Conservation (phyloP, 2,797 vertebrate genomes). For the Phrynocephalus vlangalii region DNA sequence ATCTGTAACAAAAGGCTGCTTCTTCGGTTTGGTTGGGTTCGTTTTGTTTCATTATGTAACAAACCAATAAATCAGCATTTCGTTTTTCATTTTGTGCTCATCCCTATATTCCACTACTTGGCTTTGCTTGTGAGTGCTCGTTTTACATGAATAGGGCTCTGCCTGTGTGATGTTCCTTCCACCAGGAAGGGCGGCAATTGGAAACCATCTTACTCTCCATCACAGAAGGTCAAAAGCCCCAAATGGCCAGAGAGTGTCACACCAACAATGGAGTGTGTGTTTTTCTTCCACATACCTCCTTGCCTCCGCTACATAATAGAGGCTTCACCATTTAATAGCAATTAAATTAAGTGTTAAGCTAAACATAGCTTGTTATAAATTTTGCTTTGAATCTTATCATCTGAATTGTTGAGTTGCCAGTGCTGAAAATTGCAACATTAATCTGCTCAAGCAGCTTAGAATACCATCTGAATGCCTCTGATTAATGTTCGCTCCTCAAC, state of each 20-base stretch:
- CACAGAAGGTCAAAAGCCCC: not conserved
- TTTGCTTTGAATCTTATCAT: constrained; percentile 13
- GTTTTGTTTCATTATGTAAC: no score
- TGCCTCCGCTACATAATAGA: not conserved
- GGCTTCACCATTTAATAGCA: constrained; percentile 25
- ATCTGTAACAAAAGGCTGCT: no score
- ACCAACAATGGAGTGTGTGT: not conserved
- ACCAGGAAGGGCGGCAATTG: not conserved
- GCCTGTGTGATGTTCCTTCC: not conserved
- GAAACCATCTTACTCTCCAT: not conserved
- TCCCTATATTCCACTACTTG: no score
- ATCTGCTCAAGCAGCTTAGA: constrained; percentile 45
- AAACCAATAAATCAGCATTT: no score
- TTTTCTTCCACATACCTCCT: not conserved
- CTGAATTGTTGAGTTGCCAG: constrained; percentile 37
- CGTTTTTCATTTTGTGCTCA: no score
- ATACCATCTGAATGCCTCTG: constrained; percentile 22
- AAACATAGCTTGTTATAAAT: constrained; percentile 36
- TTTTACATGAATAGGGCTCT: no score
- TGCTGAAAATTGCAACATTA: constrained; percentile 53
- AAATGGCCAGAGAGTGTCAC: not conserved
- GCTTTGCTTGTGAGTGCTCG: no score
- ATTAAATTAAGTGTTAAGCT: constrained; percentile 30
- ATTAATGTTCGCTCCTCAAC: constrained; percentile 1
- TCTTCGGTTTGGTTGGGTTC: no score